Base-by-base conservation (phyloP, 2,888 invertebrate species). In the Plagodis dolabraria region DNA sequence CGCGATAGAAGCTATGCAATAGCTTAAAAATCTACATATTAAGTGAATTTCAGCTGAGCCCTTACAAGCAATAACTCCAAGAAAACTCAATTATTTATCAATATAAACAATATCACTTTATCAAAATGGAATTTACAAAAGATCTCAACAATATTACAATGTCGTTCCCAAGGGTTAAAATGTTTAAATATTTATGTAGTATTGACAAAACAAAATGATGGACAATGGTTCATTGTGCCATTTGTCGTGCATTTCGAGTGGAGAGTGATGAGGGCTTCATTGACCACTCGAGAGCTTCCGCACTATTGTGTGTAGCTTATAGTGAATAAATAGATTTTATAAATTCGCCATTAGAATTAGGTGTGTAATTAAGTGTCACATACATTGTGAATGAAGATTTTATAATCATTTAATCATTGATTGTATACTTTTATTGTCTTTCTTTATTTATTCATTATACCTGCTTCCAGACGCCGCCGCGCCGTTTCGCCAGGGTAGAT, bases 111-210 rank as follows among this genome's bases (percentile, higher is more conserved):
- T 22, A 22, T 22, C 22, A 22, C 22, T 22, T 2, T 22, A 22
- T 22, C 22, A 22, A 22, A 22, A 22, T 22, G 22, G 22, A 22
- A 22, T 22, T 22, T 22, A 22, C 22, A 22, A 58, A 7, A 60
- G 57, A 51, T 1, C 22, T 42, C 9, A 42, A 54, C 49, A 63
- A 65, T 64, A 53, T 8, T 11, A 60, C 57, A 63, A 67, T 44
- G 38, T 53, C 63, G 62, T 71, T 75, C 77, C 76, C 78, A 80
- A 81, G 80, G 79, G 81, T 81, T 82, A 79, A 8, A 76, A 69
- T 84, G 85, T 87, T 89, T 83, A 87, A 89, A 89, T 88, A 89
- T 87, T 89, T 87, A 87, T 81, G 83, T 70, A 82, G 78, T 85
- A 86, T 89, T 89, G 87, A 83, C 89, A 85, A 89, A 91, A 90